Percentiles rank a stretch among this genome's conserved stretches.
These are phyloP conservation scores for Orthochromis malagaraziensis DNA, from an alignment of 2,113 vertebrate genomes.

Conservation along the genomic window DNA sequence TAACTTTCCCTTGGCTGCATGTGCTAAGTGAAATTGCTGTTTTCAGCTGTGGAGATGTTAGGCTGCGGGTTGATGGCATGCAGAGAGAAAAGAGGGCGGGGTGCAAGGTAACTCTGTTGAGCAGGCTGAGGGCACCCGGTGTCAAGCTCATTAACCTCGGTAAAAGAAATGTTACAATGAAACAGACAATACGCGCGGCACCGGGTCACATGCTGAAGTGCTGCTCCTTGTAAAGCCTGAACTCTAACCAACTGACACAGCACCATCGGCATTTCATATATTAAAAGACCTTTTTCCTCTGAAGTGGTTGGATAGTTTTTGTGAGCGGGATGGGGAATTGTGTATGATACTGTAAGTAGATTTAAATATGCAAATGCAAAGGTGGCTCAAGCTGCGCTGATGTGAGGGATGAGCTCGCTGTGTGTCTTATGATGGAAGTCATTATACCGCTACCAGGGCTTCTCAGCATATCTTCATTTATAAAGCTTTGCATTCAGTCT, in stretches of 20 bases:
- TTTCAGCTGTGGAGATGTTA: slow-evolving; percentile 26
- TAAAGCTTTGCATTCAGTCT: slow-evolving; percentile 38
- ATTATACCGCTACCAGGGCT: slow-evolving; percentile 32
- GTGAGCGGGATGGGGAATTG: slow-evolving; percentile 20
- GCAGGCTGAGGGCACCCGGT: slow-evolving; percentile 33
- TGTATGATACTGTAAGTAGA: slow-evolving; percentile 25
- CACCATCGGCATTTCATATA: slow-evolving; percentile 46
- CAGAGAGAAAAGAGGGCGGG: slow-evolving; percentile 28
- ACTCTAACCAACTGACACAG: slow-evolving; percentile 49
- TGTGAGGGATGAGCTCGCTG: background rate
- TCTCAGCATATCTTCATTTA: slow-evolving; percentile 57
- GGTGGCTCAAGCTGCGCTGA: background rate
- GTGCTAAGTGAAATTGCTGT: slow-evolving; percentile 35
- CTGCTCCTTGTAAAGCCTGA: slow-evolving; percentile 53
- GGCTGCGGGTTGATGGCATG: slow-evolving; percentile 26
- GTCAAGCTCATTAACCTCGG: slow-evolving; percentile 66
- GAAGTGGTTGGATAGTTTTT: slow-evolving; percentile 10
- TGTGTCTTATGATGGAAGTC: slow-evolving; percentile 23
- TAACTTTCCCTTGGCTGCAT: slow-evolving; percentile 70
- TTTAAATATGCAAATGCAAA: slow-evolving; percentile 46
- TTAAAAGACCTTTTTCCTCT: slow-evolving; percentile 40
- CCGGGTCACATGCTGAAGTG: slow-evolving; percentile 55
- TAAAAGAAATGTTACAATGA: slow-evolving; percentile 52
- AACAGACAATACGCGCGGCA: slow-evolving; percentile 49
- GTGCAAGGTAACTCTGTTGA: slow-evolving; percentile 38